Conservation (phyloP, 2,113 vertebrate genomes). For the Tenebrosternarchus preto region DNA sequence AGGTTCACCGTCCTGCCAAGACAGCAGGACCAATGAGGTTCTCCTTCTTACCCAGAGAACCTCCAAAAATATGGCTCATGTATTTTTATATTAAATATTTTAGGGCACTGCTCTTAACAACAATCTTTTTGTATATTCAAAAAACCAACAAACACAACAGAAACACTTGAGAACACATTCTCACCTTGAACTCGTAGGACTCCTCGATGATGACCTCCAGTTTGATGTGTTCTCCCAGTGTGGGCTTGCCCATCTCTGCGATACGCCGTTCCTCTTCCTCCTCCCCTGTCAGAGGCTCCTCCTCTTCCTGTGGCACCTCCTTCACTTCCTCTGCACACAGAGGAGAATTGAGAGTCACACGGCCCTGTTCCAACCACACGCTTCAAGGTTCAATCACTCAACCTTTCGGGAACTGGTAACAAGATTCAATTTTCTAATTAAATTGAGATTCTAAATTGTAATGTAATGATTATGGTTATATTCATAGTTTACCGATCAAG, state of each 20-base stretch:
- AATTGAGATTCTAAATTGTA: too few relatives aligned
- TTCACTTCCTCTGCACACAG: constrained; percentile 73
- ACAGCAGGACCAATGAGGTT: too few relatives aligned
- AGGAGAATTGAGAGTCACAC: neutral
- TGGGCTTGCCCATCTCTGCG: constrained; percentile 92
- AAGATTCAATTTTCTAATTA: neutral
- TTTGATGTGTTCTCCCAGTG: constrained; percentile 91
- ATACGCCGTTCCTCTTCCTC: constrained; percentile 93
- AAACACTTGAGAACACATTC: neutral
- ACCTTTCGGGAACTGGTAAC: too few relatives aligned
- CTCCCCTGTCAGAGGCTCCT: constrained; percentile 83
- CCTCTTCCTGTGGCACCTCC: constrained; percentile 70
- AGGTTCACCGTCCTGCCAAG: too few relatives aligned
- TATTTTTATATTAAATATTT: too few relatives aligned
- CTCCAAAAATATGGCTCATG: too few relatives aligned
- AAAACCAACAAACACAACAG: too few relatives aligned
- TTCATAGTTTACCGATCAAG: too few relatives aligned
- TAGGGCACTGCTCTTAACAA: too few relatives aligned
- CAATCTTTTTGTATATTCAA: too few relatives aligned
- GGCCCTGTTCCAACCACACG: neutral
- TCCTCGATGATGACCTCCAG: constrained; percentile 97
- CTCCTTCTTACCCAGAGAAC: too few relatives aligned
- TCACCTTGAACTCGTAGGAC: constrained; percentile 98
- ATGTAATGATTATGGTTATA: too few relatives aligned
- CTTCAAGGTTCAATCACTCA: neutral